These are phyloP conservation scores for Indicator maculatus DNA, from an alignment of 2,113 vertebrate species.

Conservation along the genomic window DNA sequence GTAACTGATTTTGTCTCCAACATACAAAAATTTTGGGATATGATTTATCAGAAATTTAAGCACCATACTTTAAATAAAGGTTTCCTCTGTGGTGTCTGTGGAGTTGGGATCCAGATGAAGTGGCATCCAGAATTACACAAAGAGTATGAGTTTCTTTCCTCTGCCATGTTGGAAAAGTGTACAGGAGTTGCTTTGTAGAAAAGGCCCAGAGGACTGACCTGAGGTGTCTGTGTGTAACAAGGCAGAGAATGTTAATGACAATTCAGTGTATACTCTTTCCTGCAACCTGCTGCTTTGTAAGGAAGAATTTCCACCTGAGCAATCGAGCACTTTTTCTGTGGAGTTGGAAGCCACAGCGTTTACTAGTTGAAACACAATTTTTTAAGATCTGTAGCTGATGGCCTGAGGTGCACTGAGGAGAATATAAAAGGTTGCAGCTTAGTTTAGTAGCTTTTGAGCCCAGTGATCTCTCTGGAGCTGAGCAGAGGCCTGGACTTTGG, in stretches of 20 bases:
- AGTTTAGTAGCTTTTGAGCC: not conserved
- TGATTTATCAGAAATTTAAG: not conserved
- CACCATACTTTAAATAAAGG: not conserved
- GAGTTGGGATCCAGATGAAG: not conserved
- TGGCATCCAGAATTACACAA: not conserved
- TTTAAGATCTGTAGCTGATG: not conserved
- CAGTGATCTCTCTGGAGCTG: not conserved
- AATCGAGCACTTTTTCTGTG: not conserved
- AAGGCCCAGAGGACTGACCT: not conserved
- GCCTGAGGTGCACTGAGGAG: not conserved
- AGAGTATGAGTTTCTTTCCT: not conserved
- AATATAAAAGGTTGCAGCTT: not conserved
- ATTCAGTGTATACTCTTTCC: not conserved
- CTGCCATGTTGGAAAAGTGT: not conserved
- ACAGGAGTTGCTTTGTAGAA: not conserved
- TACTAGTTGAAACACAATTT: not conserved
- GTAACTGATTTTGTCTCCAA: not conserved
- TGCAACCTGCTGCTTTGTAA: not conserved
- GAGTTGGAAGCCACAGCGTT: fast-evolving
- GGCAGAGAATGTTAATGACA: not conserved
- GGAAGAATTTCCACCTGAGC: not conserved
- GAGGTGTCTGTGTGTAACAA: not conserved
- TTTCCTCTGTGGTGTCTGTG: not conserved
- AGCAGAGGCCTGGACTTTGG: not conserved
- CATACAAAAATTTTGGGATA: not conserved